Evolutionary conservation across 2,888 invertebrate species (phyloP).

Genomic region (Idaea straminata): DNA sequence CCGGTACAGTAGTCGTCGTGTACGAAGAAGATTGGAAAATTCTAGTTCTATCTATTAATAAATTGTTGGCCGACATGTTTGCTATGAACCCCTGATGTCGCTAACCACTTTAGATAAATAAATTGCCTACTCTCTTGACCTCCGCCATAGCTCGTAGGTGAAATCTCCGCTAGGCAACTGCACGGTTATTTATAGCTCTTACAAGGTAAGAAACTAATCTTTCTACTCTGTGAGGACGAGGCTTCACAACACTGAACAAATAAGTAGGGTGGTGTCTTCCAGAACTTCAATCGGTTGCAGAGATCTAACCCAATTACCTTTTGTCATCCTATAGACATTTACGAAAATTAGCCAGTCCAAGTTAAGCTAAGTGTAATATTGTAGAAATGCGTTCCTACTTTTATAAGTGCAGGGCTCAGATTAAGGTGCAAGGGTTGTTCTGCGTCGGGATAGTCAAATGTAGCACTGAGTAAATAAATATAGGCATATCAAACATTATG

Average conservation of each 20-base stretch:
- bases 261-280: too few species aligned
- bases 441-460: too few species aligned
- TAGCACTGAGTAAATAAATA: too few species aligned
- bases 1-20: not conserved
- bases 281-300: too few species aligned
- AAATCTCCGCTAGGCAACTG: conserved; percentile 3
- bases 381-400: too few species aligned
- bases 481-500: too few species aligned
- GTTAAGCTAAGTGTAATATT: too few species aligned
- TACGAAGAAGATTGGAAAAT: not conserved
- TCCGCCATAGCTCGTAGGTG: conserved; percentile 5
- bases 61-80: conserved; percentile 9
- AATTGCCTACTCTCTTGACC: conserved; percentile 11
- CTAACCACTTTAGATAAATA: conserved; percentile 10
- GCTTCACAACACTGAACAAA: not conserved
- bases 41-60: conserved; percentile 9
- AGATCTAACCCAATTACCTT: too few species aligned
- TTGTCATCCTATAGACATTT: too few species aligned
- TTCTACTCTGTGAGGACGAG: not conserved
- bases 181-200: conserved; percentile 11
- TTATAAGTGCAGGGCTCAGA: too few species aligned
- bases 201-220: conserved; percentile 1
- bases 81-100: conserved; percentile 10
- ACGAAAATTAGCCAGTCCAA: too few species aligned
- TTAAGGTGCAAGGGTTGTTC: too few species aligned